A percentile compares a stretch with the other conserved stretches of the same genome.
These are phyloP conservation scores for Patella pellucida DNA, from an alignment of 2,888 invertebrate species.

Conservation along the genomic window DNA sequence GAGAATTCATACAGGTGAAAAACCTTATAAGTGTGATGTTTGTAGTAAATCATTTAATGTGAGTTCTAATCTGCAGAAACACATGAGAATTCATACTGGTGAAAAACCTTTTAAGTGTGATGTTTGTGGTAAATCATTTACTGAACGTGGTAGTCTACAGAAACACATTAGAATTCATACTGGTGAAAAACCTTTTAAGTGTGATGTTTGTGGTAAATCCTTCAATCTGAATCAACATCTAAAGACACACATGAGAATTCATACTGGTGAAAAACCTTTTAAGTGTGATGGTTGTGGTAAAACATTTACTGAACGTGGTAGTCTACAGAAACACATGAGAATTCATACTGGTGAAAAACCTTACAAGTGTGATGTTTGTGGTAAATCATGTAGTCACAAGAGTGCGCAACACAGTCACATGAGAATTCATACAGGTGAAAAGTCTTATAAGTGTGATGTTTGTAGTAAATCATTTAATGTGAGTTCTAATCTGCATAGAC, in stretches of 20 bases:
- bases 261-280: no score
- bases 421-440: constrained; percentile 24
- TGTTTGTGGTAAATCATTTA: constrained; percentile 27
- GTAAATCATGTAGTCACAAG: no score
- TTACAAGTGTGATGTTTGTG: no score
- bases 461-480: constrained; percentile 24
- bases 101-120: constrained; percentile 25
- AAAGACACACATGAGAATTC: no score
- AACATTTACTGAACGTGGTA: no score
- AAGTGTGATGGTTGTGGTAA: no score
- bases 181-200: no score
- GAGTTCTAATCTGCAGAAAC: constrained; percentile 16
- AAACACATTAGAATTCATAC: constrained; percentile 9
- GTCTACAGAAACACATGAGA: no score
- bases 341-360: no score
- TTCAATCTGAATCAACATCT: no score
- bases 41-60: constrained; percentile 23
- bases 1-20: constrained; percentile 22
- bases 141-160: neutral
- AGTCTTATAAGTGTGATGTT: constrained; percentile 24
- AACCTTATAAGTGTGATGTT: constrained; percentile 26
- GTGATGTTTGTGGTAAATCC: no score
- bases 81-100: constrained; percentile 26
- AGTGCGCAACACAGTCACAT: constrained; percentile 13
- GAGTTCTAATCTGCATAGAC: constrained; percentile 2